A percentile compares a stretch with the other conserved stretches of the same genome.
Evolutionary conservation across 1,140 invertebrate genomes (phyloP).

Genomic region (Galendromus occidentalis): DNA sequence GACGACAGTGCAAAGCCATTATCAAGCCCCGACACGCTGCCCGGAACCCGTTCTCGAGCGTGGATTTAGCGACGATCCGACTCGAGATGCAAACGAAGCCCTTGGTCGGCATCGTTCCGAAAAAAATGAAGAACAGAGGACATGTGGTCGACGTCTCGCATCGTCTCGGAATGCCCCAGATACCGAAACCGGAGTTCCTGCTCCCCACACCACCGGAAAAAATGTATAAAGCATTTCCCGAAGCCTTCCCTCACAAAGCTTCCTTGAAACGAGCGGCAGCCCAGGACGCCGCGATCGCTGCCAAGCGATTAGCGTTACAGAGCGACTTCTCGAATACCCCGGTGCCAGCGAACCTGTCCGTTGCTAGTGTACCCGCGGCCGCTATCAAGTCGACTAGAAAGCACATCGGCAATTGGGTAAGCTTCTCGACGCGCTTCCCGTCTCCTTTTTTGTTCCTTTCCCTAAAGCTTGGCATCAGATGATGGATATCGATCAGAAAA

Average conservation of each 20-base stretch:
- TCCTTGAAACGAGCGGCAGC: background rate
- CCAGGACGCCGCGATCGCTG: background rate
- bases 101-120: conserved; percentile 23
- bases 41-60: conserved; percentile 60
- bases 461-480: no score
- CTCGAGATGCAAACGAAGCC: conserved; percentile 17
- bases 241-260: background rate
- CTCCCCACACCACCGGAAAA: conserved; percentile 52
- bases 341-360: no score
- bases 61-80: conserved; percentile 52
- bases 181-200: conserved; percentile 51
- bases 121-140: conserved; percentile 32
- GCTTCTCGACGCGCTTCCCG: no score
- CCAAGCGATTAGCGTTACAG: background rate
- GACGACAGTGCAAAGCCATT: conserved; percentile 52
- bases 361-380: no score
- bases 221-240: conserved; percentile 42
- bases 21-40: conserved; percentile 64
- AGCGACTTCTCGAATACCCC: no score
- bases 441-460: no score
- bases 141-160: conserved; percentile 54
- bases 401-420: background rate
- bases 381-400: background rate
- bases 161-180: conserved; percentile 42
- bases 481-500: no score